Evolutionary conservation across 2,113 vertebrate species (phyloP).

Genomic region (Clarias gariepinus): DNA sequence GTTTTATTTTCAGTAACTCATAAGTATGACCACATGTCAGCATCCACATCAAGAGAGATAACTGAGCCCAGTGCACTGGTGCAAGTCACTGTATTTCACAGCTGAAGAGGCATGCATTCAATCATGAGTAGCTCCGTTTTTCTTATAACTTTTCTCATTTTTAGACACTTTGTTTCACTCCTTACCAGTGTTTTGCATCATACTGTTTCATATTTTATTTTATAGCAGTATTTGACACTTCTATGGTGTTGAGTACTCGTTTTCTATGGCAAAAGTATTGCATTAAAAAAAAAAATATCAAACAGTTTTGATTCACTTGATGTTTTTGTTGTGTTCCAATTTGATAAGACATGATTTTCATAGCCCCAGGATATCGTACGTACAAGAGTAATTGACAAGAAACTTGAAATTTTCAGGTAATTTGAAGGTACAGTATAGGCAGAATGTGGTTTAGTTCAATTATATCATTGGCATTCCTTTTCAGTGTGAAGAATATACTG

Average conservation of each 20-base stretch:
- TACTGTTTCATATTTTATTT: neutral
- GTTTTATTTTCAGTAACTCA: neutral
- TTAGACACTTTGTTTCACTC: neutral
- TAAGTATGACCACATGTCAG: neutral
- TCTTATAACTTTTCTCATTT: neutral
- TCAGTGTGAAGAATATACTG: neutral
- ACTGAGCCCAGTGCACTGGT: neutral
- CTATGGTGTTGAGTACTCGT: neutral
- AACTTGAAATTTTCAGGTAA: neutral
- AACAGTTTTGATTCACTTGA: neutral
- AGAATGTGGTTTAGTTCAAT: neutral
- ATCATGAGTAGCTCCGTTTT: neutral
- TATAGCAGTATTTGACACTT: neutral
- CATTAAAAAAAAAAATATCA: neutral
- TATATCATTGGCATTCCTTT: neutral
- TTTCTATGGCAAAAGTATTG: neutral
- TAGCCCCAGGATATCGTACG: neutral
- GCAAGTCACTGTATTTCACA: constrained; percentile 2
- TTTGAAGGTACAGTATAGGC: neutral
- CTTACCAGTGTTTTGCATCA: neutral
- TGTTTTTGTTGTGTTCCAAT: neutral
- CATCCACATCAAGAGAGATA: constrained; percentile 7
- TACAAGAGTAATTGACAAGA: neutral
- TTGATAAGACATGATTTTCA: neutral
- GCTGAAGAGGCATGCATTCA: neutral